Percentiles rank a stretch among this genome's conserved stretches.
Evolutionary conservation across 2,888 invertebrate species (phyloP).

Genomic region (Eupelmus urozonus): DNA sequence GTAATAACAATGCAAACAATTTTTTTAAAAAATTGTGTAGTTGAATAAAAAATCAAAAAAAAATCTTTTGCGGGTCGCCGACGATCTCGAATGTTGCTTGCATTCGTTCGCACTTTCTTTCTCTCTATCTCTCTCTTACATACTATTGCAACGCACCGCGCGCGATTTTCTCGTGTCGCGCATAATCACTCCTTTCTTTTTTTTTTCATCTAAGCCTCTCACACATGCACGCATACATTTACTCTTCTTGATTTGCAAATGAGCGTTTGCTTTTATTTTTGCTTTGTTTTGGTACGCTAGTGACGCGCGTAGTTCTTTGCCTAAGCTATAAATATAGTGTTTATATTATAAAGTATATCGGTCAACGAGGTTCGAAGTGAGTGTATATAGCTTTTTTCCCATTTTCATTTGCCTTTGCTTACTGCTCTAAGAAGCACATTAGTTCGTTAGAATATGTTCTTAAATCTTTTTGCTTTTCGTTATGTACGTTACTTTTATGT

Average conservation of each 20-base stretch:
- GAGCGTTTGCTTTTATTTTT: constrained; percentile 11
- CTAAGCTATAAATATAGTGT: constrained; percentile 39
- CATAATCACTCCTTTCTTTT: constrained; percentile 5
- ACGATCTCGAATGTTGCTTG: constrained; percentile 32
- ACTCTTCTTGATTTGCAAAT: constrained; percentile 16
- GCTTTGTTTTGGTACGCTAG: constrained; percentile 11
- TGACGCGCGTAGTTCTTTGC: constrained; percentile 29
- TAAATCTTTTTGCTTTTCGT: constrained; percentile 21
- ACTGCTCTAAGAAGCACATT: constrained; percentile 47
- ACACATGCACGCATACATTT: background rate
- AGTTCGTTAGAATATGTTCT: constrained; percentile 43
- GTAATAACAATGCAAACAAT: too few relatives aligned
- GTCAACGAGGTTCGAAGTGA: constrained; percentile 58
- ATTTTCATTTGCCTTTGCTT: constrained; percentile 8
- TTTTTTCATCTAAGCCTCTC: background rate
- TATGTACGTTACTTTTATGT: constrained; percentile 20
- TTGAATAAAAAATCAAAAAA: too few relatives aligned
- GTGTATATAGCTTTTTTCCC: constrained; percentile 43
- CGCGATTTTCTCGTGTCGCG: background rate
- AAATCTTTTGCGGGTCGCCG: constrained; percentile 24
- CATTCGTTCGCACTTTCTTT: constrained; percentile 13
- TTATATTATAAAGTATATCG: constrained; percentile 56
- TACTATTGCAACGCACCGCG: background rate
- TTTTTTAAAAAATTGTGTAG: too few relatives aligned
- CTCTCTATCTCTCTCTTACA: constrained; percentile 3